These are phyloP conservation scores for Desoria tigrina DNA, from an alignment of 2,888 invertebrate genomes.

Conservation along the genomic window DNA sequence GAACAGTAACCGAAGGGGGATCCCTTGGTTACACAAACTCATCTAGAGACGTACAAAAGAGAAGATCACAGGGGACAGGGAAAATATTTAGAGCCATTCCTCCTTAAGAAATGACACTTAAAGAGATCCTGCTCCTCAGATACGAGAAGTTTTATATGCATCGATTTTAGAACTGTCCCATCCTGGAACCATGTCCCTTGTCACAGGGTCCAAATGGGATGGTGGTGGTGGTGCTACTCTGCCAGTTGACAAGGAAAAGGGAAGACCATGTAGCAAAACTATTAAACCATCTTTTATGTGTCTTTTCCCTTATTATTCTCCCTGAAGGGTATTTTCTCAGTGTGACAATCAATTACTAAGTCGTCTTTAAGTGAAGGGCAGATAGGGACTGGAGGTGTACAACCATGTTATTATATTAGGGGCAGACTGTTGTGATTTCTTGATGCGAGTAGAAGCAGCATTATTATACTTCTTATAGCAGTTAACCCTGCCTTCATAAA, in stretches of 20 bases:
- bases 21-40: background rate
- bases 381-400: background rate
- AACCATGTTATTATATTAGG: background rate
- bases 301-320: slow-evolving; percentile 7
- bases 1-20: no score
- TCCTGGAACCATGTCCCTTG: slow-evolving; percentile 7
- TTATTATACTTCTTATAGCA: no score
- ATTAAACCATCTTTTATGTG: background rate
- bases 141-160: background rate
- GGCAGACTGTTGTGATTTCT: slow-evolving; percentile 10
- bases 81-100: background rate
- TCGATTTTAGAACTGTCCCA: slow-evolving; percentile 2
- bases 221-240: no score
- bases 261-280: background rate
- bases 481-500: no score
- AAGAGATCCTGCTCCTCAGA: background rate
- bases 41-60: background rate
- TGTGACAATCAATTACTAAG: slow-evolving; percentile 18
- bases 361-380: background rate
- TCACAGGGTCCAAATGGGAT: slow-evolving; percentile 3
- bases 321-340: slow-evolving; percentile 15
- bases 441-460: no score
- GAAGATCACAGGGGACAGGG: background rate
- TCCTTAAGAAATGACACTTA: background rate
- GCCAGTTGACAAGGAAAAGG: background rate